Percentiles rank a stretch among this genome's conserved stretches.
These are phyloP conservation scores for Trichechus manatus DNA, from an alignment of 2,113 vertebrate genomes.

Conservation along the genomic window DNA sequence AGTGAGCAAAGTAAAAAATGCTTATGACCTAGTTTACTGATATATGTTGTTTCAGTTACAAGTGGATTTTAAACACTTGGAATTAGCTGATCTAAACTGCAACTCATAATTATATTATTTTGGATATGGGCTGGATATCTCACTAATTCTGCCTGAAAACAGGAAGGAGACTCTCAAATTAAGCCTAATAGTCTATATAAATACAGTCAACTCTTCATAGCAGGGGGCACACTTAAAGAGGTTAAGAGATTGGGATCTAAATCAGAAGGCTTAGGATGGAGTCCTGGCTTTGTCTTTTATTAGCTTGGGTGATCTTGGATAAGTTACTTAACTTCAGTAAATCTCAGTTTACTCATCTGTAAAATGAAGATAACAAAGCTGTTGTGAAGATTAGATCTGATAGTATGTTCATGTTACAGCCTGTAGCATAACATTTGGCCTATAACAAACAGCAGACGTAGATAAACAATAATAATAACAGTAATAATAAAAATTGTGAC, in stretches of 20 bases:
- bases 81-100: constrained; percentile 34
- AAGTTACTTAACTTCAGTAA: constrained; percentile 14
- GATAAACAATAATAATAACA: background rate
- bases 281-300: constrained; percentile 56
- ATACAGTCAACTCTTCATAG: background rate
- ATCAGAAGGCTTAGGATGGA: background rate
- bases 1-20: constrained; percentile 29
- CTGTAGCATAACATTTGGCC: background rate
- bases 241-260: constrained; percentile 10
- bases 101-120: constrained; percentile 16
- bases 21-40: constrained; percentile 35
- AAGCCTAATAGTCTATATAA: background rate
- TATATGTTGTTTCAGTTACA: background rate
- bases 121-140: background rate
- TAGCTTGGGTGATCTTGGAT: background rate
- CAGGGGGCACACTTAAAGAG: constrained; percentile 1
- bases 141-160: background rate
- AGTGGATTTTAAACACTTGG: constrained; percentile 39
- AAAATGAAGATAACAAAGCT: constrained; percentile 48
- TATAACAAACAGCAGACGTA: constrained; percentile 25
- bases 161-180: constrained; percentile 46
- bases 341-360: constrained; percentile 37
- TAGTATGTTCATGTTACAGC: background rate
- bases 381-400: constrained; percentile 41
- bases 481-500: background rate